Evolutionary conservation across 2,888 invertebrate genomes (phyloP), one percentile per base, ranked within the genome.

Genomic region (Dynastes maya): DNA sequence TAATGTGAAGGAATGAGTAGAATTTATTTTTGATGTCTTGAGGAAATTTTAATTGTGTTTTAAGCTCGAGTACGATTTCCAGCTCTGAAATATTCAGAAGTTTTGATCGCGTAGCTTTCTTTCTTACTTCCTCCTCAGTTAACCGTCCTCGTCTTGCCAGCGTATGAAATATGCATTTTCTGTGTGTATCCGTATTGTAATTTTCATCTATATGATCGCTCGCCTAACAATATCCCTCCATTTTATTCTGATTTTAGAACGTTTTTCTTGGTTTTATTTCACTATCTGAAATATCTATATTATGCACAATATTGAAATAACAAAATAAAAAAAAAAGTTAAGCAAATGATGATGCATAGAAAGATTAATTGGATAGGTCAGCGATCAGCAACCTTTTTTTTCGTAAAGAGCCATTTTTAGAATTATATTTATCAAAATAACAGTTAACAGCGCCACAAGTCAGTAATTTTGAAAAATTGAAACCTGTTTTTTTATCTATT

Each of bases 11-110:
- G 86, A 87, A 85, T 85, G 84, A 85, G 85, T 82, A 82, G 85
- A 87, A 87, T 87, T 87, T 87, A 88, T 88, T 88, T 87, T 87
- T 88, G 87, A 87, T 87, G 86, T 86, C 86, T 84, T 82, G 83
- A 83, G 84, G 84, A 84, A 84, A 86, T 86, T 86, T 86, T 86
- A 85, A 87, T 86, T 86, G 86, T 86, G 82, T 81, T 81, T 81
- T 81, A 82, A 82, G 82, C 81, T 80, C 80, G 78, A 71, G 70
- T 79, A 70, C 79, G 79, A 76, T 79, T 79, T 77, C 77, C 71
- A 71, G 77, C 70, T 45, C 72, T 79, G 72, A 79, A 79, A 79
- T 79, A 79, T 79, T 79, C 79, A 79, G 77, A 77, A 79, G 79
- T 79, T 79, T 77, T 79, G 79, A 79, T 79, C 79, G 75, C 77